phyloP scores from a whole-genome alignment of 2,797 vertebrate species.

The Trematomus bernacchii region DNA sequence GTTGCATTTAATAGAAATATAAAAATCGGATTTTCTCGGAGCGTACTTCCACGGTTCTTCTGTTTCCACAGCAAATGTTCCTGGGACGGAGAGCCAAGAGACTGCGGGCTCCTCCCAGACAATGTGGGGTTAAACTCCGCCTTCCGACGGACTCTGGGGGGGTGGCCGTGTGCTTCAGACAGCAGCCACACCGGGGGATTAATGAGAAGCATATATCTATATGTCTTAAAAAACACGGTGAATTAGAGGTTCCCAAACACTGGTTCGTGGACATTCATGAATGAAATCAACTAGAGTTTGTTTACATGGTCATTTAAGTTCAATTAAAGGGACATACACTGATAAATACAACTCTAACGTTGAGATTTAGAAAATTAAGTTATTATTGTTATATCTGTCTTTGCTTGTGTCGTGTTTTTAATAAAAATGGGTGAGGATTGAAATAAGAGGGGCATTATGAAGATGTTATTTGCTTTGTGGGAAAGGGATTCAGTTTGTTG shows the following conservation, averaged over 20 bases:
- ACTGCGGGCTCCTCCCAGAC: conserved; percentile 80
- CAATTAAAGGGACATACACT: not conserved
- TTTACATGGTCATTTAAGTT: accelerated
- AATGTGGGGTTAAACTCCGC: conserved; percentile 82
- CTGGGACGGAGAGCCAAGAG: conserved; percentile 64
- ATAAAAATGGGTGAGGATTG: too few relatives aligned
- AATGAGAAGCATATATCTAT: not conserved
- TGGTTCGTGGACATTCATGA: conserved; percentile 22
- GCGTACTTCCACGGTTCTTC: conserved; percentile 41
- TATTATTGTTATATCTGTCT: too few relatives aligned
- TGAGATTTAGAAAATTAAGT: too few relatives aligned
- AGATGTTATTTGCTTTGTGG: too few relatives aligned
- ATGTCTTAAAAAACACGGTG: not conserved
- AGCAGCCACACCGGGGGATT: conserved; percentile 3
- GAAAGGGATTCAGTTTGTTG: too few relatives aligned
- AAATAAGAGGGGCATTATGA: too few relatives aligned
- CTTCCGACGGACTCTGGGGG: conserved; percentile 58
- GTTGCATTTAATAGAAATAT: not conserved
- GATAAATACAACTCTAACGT: too few relatives aligned
- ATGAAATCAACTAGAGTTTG: not conserved
- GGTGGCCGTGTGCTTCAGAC: conserved; percentile 20
- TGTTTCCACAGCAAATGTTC: conserved; percentile 44
- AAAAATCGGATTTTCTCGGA: conserved; percentile 10
- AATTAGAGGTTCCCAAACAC: not conserved
- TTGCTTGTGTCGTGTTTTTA: too few relatives aligned